Conservation (phyloP, 1,140 invertebrate genomes). For the Glomeris maerens region DNA sequence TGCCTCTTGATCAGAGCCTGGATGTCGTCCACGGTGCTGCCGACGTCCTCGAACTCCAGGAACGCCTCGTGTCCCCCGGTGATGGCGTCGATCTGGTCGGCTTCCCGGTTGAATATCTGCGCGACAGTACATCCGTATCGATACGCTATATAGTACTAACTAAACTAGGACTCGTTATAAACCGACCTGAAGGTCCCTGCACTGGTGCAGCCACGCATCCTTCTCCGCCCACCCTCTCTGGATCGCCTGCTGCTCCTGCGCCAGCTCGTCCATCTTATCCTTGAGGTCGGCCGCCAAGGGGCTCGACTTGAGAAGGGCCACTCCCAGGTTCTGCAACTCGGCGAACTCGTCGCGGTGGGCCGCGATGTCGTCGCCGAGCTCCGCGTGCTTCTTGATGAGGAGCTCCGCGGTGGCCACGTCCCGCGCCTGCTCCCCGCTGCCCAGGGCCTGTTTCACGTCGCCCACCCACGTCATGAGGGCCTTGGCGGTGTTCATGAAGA, state of each 20-base stretch:
- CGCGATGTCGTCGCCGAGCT: slow-evolving; percentile 79
- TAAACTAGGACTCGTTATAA: too few relatives aligned
- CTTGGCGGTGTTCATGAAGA: slow-evolving; percentile 77
- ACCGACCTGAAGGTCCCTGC: slow-evolving; percentile 49
- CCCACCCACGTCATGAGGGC: slow-evolving; percentile 62
- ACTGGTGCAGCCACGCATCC: slow-evolving; percentile 65
- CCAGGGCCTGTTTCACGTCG: slow-evolving; percentile 62
- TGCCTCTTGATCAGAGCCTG: slow-evolving; percentile 86
- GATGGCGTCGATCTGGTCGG: slow-evolving; percentile 90
- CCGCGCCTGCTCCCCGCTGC: slow-evolving; percentile 62
- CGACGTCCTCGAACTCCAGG: slow-evolving; percentile 73
- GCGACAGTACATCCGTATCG: slow-evolving; percentile 3
- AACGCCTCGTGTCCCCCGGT: slow-evolving; percentile 87
- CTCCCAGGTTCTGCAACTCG: slow-evolving; percentile 60
- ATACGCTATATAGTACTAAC: too few relatives aligned
- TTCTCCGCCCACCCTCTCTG: slow-evolving; percentile 62
- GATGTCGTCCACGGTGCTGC: slow-evolving; percentile 82
- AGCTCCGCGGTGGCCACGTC: slow-evolving; percentile 82
- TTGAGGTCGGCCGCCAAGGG: slow-evolving; percentile 44
- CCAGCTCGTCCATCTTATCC: slow-evolving; percentile 54
- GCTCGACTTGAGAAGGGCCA: slow-evolving; percentile 53
- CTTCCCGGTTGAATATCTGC: slow-evolving; percentile 86
- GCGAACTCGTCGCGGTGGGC: slow-evolving; percentile 75
- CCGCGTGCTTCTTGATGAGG: slow-evolving; percentile 77
- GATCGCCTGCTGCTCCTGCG: slow-evolving; percentile 59